phyloP scores from a whole-genome alignment of 2,797 vertebrate genomes.

The Hyperoplus lanceolatus region DNA sequence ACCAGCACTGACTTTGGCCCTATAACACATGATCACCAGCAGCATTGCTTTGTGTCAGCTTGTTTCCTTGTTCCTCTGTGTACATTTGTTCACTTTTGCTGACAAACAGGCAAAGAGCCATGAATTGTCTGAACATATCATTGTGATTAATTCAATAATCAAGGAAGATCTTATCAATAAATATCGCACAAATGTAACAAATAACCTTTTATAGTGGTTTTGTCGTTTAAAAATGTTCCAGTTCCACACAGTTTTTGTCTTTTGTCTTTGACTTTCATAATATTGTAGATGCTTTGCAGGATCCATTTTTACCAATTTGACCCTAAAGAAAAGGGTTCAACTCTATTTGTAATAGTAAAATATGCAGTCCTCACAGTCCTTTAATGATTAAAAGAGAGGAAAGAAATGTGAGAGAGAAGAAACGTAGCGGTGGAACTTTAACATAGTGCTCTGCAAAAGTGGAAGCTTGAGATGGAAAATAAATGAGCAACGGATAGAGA shows the following conservation, averaged over 20 bases:
- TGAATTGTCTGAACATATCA: conserved; percentile 23
- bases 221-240: background rate
- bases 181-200: conserved; percentile 15
- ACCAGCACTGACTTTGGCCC: conserved; percentile 21
- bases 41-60: conserved; percentile 35
- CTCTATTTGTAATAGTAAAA: conserved; percentile 3
- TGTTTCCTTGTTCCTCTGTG: conserved; percentile 29
- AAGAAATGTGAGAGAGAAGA: conserved; percentile 6
- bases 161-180: conserved; percentile 4
- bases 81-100: conserved; percentile 47
- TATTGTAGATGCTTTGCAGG: background rate
- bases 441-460: conserved; percentile 16
- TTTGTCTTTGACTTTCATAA: background rate
- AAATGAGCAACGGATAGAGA: conserved; percentile 43
- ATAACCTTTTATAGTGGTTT: conserved; percentile 20
- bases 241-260: background rate
- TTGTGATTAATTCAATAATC: conserved; percentile 5
- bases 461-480: conserved; percentile 35
- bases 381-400: background rate
- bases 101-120: conserved; percentile 38
- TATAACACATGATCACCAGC: conserved; percentile 34
- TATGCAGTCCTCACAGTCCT: conserved; percentile 8
- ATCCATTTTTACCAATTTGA: conserved; percentile 8
- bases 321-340: background rate
- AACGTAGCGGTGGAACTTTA: conserved; percentile 23